Evolutionary conservation across 2,797 vertebrate genomes (phyloP).

Genomic region (Zalophus californianus): DNA sequence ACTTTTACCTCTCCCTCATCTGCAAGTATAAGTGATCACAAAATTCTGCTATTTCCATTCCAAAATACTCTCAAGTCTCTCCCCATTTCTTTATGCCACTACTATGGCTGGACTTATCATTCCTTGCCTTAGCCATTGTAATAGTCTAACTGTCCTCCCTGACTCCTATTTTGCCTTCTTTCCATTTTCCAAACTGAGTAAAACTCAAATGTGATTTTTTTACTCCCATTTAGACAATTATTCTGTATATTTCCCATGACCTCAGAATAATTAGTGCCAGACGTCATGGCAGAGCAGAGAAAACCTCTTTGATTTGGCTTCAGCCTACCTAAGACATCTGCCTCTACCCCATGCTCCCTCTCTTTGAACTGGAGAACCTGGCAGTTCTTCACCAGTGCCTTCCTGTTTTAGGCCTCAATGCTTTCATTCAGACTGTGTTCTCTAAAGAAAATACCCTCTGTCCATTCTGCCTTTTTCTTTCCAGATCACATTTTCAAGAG

Average conservation of each 20-base stretch:
- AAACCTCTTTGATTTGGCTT: not conserved
- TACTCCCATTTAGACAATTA: not conserved
- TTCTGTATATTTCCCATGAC: not conserved
- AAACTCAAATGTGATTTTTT: not conserved
- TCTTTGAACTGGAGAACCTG: too few species aligned
- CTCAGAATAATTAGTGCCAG: not conserved
- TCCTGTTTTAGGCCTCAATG: too few species aligned
- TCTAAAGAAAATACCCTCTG: not conserved
- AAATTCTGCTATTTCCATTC: not conserved
- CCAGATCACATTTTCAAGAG: not conserved
- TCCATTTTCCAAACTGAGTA: not conserved
- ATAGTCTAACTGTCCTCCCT: not conserved
- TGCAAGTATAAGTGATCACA: not conserved
- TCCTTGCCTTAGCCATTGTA: not conserved
- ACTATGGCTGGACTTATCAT: not conserved
- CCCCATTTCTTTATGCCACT: not conserved
- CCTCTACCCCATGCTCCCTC: not conserved
- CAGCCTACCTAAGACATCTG: not conserved
- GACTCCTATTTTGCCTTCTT: not conserved
- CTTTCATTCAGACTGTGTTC: not conserved
- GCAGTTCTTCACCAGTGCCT: not conserved
- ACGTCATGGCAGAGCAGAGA: not conserved
- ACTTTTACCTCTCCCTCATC: not conserved
- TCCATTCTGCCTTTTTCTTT: not conserved
- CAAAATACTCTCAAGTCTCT: not conserved